Evolutionary conservation across 2,888 invertebrate species (phyloP).

Genomic region (Rhyacophila evoluta): DNA sequence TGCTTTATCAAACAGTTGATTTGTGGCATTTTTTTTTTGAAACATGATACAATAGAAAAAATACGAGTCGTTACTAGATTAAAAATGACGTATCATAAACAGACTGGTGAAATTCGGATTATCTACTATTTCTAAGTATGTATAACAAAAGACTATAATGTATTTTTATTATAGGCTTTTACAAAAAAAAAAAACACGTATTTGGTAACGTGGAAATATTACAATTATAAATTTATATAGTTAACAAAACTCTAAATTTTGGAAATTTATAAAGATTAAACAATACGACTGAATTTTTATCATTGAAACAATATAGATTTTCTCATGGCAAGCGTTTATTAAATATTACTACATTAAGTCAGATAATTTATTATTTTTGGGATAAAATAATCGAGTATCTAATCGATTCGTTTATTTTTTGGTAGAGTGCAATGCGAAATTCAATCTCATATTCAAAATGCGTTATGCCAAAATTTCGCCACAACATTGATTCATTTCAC

Average conservation of each 20-base stretch:
- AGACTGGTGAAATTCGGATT: conserved; percentile 10
- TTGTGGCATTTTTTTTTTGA: background rate
- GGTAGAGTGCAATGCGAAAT: background rate
- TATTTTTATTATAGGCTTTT: background rate
- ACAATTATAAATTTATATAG: no score
- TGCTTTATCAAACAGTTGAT: background rate
- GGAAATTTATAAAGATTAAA: no score
- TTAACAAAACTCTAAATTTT: no score
- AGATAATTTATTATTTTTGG: no score
- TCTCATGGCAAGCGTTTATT: no score
- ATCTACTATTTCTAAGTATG: background rate
- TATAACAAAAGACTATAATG: background rate
- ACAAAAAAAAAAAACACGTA: background rate
- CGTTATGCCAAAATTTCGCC: background rate
- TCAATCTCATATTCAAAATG: background rate
- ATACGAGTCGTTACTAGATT: background rate
- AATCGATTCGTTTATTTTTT: background rate
- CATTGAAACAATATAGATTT: no score
- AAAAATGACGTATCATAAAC: background rate
- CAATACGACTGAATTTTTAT: no score
- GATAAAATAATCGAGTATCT: no score
- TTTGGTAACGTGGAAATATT: no score
- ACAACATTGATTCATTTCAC: background rate
- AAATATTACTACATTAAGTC: no score
- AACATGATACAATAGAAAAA: background rate